Percentiles rank a stretch among this genome's conserved stretches.
These are phyloP conservation scores for Archocentrus centrarchus DNA, from an alignment of 2,113 vertebrate species.

Conservation along the genomic window DNA sequence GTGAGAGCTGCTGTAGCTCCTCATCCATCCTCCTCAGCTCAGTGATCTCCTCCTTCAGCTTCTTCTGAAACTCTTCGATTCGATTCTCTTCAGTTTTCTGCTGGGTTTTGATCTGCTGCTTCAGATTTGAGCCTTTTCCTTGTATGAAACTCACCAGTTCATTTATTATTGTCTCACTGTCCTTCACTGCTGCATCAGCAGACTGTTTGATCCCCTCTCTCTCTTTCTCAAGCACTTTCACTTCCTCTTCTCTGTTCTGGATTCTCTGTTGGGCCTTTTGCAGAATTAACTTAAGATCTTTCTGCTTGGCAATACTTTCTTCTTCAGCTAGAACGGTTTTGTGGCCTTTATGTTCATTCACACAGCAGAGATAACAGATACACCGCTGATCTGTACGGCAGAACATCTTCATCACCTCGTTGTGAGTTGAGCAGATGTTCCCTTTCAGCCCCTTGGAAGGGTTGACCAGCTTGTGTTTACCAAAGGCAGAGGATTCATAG, in stretches of 20 bases:
- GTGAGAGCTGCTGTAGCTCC: rapidly evolving
- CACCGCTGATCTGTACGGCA: rapidly evolving
- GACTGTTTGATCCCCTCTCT: rapidly evolving
- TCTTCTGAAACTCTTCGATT: background rate
- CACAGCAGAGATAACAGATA: background rate
- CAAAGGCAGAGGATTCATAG: background rate
- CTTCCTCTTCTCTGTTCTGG: rapidly evolving
- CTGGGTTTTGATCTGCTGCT: background rate
- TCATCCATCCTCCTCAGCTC: background rate
- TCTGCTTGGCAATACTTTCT: background rate
- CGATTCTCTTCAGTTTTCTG: background rate
- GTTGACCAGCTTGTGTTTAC: background rate
- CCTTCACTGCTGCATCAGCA: background rate
- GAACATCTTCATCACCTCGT: background rate
- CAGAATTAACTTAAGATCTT: background rate
- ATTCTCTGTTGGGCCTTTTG: background rate
- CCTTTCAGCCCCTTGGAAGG: rapidly evolving
- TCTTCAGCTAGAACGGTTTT: background rate
- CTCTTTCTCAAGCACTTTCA: background rate
- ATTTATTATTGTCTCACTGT: background rate
- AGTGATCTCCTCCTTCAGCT: background rate
- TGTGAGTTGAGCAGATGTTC: background rate
- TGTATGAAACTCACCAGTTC: background rate
- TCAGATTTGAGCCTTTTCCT: rapidly evolving
- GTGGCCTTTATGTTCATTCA: background rate